phyloP scores from a whole-genome alignment of 2,797 vertebrate genomes.

The Macroramphosus scolopax region DNA sequence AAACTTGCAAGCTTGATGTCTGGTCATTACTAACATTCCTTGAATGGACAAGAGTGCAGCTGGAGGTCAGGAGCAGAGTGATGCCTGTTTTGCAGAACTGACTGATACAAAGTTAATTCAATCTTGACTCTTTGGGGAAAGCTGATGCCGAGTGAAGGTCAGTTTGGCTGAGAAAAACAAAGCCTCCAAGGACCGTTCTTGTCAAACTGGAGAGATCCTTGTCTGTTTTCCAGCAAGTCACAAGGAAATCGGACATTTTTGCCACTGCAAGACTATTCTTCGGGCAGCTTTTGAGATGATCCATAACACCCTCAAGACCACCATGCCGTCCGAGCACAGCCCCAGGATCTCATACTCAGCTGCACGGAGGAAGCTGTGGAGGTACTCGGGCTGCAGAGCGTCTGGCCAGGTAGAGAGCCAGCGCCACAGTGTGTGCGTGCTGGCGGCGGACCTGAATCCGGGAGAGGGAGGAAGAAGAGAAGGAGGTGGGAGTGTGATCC shows the following conservation, averaged over 20 bases:
- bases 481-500: constrained; percentile 75
- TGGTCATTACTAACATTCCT: constrained; percentile 14
- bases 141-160: constrained; percentile 10
- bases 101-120: constrained; percentile 18
- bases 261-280: constrained; percentile 3
- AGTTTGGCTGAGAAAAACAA: constrained; percentile 13
- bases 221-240: too few relatives aligned
- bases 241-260: constrained; percentile 14
- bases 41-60: constrained; percentile 33
- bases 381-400: constrained; percentile 67
- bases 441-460: constrained; percentile 65
- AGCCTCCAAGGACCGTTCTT: constrained; percentile 27
- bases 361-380: constrained; percentile 66
- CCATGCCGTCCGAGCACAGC: constrained; percentile 55
- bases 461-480: constrained; percentile 41
- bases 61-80: constrained; percentile 31
- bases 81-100: constrained; percentile 16
- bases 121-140: constrained; percentile 12
- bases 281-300: constrained; percentile 55
- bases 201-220: neutral
- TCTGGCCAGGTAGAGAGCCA: constrained; percentile 54
- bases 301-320: constrained; percentile 71
- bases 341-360: constrained; percentile 59
- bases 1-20: constrained; percentile 12
- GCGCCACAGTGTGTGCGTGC: constrained; percentile 70